Evolutionary conservation across 2,797 vertebrate genomes (phyloP), one percentile per base, ranked within the genome.

Genomic region (Sylvilagus floridanus): DNA sequence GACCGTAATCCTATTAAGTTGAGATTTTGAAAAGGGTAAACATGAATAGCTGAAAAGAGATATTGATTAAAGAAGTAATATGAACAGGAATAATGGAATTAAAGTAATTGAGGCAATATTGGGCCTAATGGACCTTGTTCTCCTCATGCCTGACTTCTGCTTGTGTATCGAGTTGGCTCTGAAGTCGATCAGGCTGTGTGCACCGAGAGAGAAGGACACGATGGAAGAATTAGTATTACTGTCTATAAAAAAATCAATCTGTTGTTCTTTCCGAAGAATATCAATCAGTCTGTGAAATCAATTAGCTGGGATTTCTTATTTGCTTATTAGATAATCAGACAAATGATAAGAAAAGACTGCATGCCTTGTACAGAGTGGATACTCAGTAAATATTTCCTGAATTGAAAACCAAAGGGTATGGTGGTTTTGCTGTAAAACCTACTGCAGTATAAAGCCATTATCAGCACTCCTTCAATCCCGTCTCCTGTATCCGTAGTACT

Each of bases 91-190:
- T 96, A 96, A 96, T 96, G 96, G 92, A 96, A 97, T 97, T 96
- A 96, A 96, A 96, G 95, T 97, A 97, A 97, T 97, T 91, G 93
- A 96, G 79, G 90, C 95, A 95, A 96, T 97, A 97, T 92, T 96
- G 94, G 94, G 71, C 85, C 88, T 96, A 97, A 96, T 96, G 92
- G 94, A 94, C 96, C 97, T 96, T 96, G 93, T 94, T 96, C 84
- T 88, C 76, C 84, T 92, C 93, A 95, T 96, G 93, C 81, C 37
- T 94, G 91, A 91, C 77, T 95, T 92, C 92, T 96, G 85, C 54
- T 91, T 91, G 96, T 71, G 24, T 84, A 91, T 96, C 88, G 93
- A 95, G 93, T 95, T 82, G 93, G 90, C 9, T 50, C 83, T 93
- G 35, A 84, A 93, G 94, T 96, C 42, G 1, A 93, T 97, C n/a